These are phyloP conservation scores for Dromas ardeola DNA, from an alignment of 2,113 vertebrate genomes.

Conservation along the genomic window DNA sequence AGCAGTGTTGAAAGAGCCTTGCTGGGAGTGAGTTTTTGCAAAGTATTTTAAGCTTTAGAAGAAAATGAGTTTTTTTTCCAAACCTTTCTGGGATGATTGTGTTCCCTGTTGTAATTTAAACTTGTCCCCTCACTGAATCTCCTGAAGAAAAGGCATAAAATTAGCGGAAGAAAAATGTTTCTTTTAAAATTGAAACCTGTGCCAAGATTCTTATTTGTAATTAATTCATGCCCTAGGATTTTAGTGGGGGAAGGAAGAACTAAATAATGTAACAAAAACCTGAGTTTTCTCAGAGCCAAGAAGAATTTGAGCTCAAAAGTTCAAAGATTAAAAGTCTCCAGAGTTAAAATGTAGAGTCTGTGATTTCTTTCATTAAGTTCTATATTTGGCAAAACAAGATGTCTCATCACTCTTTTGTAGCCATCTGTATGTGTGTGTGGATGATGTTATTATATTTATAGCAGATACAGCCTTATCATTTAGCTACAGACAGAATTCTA, in stretches of 20 bases:
- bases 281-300: background rate
- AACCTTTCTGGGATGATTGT: background rate
- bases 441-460: conserved; percentile 43
- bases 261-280: background rate
- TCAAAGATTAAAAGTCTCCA: background rate
- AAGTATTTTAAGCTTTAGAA: background rate
- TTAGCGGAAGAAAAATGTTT: background rate
- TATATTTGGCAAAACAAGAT: conserved; percentile 25
- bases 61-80: background rate
- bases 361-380: conserved; percentile 24
- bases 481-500: conserved; percentile 34
- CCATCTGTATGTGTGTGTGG: background rate
- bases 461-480: conserved; percentile 33
- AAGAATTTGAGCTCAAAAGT: background rate
- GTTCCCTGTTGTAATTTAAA: background rate
- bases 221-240: background rate
- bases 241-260: background rate
- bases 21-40: background rate
- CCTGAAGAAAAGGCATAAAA: background rate
- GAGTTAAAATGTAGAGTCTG: background rate
- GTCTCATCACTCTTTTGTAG: conserved; percentile 28
- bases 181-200: background rate
- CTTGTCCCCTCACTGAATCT: background rate
- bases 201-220: background rate
- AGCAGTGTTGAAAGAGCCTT: background rate